Evolutionary conservation across 1,140 invertebrate genomes (phyloP).

Genomic region (Choristoneura fumiferana): DNA sequence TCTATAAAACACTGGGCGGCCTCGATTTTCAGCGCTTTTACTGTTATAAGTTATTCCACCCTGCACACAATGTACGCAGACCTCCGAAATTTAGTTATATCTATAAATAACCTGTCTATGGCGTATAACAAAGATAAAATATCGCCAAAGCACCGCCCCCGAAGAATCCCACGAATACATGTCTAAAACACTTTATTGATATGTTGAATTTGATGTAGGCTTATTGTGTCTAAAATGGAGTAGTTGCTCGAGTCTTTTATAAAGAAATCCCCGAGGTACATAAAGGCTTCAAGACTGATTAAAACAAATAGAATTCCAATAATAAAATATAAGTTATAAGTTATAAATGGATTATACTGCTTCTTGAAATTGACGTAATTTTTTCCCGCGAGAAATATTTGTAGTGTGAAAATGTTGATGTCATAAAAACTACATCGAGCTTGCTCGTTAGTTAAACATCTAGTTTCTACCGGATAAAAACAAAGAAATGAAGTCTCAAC

Average conservation of each 20-base stretch:
- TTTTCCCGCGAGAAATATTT: too few species aligned
- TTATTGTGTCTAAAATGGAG: not conserved
- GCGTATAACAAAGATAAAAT: slow-evolving; percentile 8
- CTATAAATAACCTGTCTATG: slow-evolving; percentile 11
- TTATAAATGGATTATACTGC: too few species aligned
- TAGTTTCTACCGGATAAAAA: too few species aligned
- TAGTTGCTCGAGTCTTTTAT: not conserved
- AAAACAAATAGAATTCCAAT: too few species aligned
- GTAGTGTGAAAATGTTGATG: too few species aligned
- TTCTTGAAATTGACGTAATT: too few species aligned
- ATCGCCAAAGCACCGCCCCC: not conserved
- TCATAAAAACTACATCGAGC: too few species aligned
- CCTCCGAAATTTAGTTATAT: slow-evolving; percentile 30
- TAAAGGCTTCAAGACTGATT: too few species aligned
- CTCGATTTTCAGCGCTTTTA: slow-evolving; percentile 59
- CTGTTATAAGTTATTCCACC: slow-evolving; percentile 56
- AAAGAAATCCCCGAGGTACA: not conserved
- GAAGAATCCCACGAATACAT: slow-evolving; percentile 3
- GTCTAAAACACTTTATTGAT: not conserved
- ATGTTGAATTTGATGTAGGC: slow-evolving; percentile 14
- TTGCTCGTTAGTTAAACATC: too few species aligned
- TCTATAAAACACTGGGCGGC: slow-evolving; percentile 50
- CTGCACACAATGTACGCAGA: slow-evolving; percentile 44
- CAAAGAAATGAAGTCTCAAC: too few species aligned
- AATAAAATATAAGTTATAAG: too few species aligned